These are phyloP conservation scores for Lycorma delicatula DNA, from an alignment of 1,140 invertebrate species.

Conservation along the genomic window DNA sequence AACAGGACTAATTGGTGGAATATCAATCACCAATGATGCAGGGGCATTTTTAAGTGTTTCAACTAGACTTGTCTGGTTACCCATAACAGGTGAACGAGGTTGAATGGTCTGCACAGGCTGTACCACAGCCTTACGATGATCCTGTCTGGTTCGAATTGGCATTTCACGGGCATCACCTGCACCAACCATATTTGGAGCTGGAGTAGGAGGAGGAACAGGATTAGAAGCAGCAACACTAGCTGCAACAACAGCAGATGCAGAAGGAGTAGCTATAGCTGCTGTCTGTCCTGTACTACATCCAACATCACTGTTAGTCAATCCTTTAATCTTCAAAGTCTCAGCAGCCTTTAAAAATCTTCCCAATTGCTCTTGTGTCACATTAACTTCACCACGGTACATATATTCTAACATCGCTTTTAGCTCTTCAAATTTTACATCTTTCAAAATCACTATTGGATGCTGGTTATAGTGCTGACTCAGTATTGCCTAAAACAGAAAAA, in stretches of 20 bases:
- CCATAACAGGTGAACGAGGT: background rate
- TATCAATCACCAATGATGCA: background rate
- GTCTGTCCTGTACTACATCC: slow-evolving; percentile 14
- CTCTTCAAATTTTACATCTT: slow-evolving; percentile 85
- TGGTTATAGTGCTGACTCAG: slow-evolving; percentile 79
- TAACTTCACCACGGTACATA: slow-evolving; percentile 90
- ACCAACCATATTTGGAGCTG: background rate
- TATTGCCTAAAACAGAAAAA: slow-evolving; percentile 56
- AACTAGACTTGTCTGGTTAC: background rate
- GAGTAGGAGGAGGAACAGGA: background rate
- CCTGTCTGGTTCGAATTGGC: background rate
- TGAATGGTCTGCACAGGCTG: background rate
- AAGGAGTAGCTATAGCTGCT: background rate
- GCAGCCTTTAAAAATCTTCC: slow-evolving; percentile 83
- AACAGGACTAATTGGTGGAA: background rate
- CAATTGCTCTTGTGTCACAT: slow-evolving; percentile 85
- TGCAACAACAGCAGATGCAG: too few relatives aligned
- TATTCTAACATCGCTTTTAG: slow-evolving; percentile 88
- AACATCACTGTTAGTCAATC: slow-evolving; percentile 65
- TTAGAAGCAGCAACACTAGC: slow-evolving; percentile 40
- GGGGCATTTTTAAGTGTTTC: background rate
- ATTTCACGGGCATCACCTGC: background rate
- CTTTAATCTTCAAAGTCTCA: slow-evolving; percentile 84
- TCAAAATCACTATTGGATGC: slow-evolving; percentile 83
- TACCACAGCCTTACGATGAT: background rate